Evolutionary conservation across 2,888 invertebrate species (phyloP), one percentile per base, ranked within the genome.

Genomic region (Deroplatys truncata): DNA sequence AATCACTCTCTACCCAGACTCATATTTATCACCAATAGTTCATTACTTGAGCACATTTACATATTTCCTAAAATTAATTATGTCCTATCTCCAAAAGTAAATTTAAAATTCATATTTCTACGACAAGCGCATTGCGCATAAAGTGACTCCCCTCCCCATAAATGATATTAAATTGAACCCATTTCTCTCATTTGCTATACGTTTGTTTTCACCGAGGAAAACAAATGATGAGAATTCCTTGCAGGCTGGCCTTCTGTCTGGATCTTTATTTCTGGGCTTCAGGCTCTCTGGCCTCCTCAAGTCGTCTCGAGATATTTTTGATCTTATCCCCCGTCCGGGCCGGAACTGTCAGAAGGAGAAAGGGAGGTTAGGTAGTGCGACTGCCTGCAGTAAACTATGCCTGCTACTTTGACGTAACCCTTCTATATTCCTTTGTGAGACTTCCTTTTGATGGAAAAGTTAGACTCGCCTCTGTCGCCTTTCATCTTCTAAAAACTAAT

Each of bases 261-360:
- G 28, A 28, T n/a, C 82, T 82, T 90, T 90, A 90, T 90, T 90
- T 90, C 90, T 85, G 90, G 88, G 88, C 43, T 31, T 72, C 82
- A 84, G 83, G 85, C 49, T 35, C 84, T 82, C 35, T 83, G 56
- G 28, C 82, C 28, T 82, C 84, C 49, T 84, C 72, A 31, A 72
- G 56, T 20, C 56, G 90, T 90, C 90, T 90, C 90, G 90, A 84
- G 90, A 90, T 90, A 90, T 90, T 90, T 90, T 90, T 90, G 90
- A 89, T 89, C 87, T n/a, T 82, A 25, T 88, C 89, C 89, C 90
- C 90, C 88, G 88, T 88, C 90, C 89, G 89, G 89, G 89, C 49
- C 72, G 85, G 56, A 88, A 49, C 84, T 82, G 82, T 82, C 29
- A 82, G 82, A 72, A 85, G 28, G 84, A 85, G 31, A 83, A n/a